Conservation (phyloP, 1,140 invertebrate genomes). For the Phymorhynchus buccinoides region DNA sequence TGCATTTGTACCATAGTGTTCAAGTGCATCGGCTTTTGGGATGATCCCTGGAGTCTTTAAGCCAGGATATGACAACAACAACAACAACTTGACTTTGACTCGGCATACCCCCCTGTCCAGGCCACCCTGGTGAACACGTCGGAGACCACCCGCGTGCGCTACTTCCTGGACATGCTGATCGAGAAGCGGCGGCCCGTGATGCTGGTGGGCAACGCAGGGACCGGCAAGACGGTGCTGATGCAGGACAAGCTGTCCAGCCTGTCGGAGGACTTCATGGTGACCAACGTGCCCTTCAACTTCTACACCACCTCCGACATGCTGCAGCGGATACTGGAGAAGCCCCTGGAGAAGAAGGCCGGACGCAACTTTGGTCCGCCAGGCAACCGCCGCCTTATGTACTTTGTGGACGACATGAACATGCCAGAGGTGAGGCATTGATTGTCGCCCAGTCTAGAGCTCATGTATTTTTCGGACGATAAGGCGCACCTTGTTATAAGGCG, state of each 20-base stretch:
- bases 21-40: no score
- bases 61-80: no score
- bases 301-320: constrained; percentile 97
- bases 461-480: no score
- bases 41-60: no score
- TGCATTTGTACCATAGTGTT: no score
- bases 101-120: constrained; percentile 74
- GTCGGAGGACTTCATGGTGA: constrained; percentile 88
- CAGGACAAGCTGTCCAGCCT: constrained; percentile 88
- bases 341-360: constrained; percentile 97
- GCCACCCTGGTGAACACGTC: constrained; percentile 92
- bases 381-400: constrained; percentile 94
- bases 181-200: constrained; percentile 90
- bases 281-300: constrained; percentile 96
- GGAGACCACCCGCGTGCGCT: constrained; percentile 91
- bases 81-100: no score
- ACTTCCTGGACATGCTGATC: constrained; percentile 92
- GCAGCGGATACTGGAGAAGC: constrained; percentile 94
- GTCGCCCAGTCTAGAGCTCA: background rate
- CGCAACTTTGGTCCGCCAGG: constrained; percentile 96
- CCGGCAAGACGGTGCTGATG: constrained; percentile 76
- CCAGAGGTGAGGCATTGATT: constrained; percentile 82
- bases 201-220: constrained; percentile 90
- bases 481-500: no score
- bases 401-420: constrained; percentile 99